Evolutionary conservation across 2,113 vertebrate species (phyloP), one percentile per base, ranked within the genome.

Genomic region (Vidua macroura): DNA sequence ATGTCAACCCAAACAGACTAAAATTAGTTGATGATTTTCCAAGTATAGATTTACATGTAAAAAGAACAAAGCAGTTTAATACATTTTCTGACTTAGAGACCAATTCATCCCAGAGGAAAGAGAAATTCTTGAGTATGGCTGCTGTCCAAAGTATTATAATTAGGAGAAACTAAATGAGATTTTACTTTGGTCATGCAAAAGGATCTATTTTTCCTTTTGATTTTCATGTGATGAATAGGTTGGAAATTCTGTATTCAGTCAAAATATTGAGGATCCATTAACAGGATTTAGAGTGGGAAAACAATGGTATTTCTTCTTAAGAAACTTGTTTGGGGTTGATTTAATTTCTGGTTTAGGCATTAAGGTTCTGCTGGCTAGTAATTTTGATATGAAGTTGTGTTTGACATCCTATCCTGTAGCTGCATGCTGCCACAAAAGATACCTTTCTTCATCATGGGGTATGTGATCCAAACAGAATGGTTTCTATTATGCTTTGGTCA

Each of bases 21-120:
- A 87, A 96, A 86, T 96, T 94, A 96, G 66, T 68, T 95, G 92
- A 91, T 64, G 75, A 82, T 97, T 96, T 97, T 96, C 96, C 96
- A 96, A 74, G 88, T 85, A 91, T 89, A 96, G 87, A 96, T 89
- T 76, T 90, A 86, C 90, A 94, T 93, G 91, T 80, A 90, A 94
- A 94, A 96, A 90, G 83, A 92, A 94, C 70, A 70, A 90, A 95
- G 62, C 37, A 39, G 41, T 84, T 94, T 52, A 89, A 79, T 76
- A 23, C 39, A 90, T 95, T 95, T 74, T 31, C 55, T 72, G 62
- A 87, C 63, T 73, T 73, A 53, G 33, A 72, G 37, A 88, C 78
- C 69, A 74, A 66, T 77, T 82, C 88, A 84, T 51, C 55, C 33
- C 55, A 82, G 30, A 85, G 84, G 53, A 64, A 95, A 88, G 27